phyloP scores from a whole-genome alignment of 2,888 invertebrate species.

The Callimorpha dominula region DNA sequence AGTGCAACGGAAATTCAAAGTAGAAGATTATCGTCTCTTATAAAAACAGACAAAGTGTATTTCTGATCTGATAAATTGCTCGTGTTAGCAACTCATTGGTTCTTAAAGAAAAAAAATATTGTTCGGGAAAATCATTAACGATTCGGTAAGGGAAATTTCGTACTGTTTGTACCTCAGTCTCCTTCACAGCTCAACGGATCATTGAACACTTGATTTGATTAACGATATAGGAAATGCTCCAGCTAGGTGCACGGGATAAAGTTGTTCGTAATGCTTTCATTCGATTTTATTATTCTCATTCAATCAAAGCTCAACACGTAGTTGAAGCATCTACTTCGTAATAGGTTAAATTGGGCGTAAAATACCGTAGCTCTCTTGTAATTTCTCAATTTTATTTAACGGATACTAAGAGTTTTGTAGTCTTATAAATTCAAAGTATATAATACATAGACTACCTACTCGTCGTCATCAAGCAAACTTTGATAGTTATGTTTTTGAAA shows the following conservation, averaged over 20 bases:
- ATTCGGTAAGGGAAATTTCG: slow-evolving; percentile 67
- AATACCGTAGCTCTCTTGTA: not conserved
- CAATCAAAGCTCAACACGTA: slow-evolving; percentile 18
- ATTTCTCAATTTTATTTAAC: slow-evolving; percentile 3
- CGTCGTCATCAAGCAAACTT: too few species aligned
- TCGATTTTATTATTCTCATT: slow-evolving; percentile 20
- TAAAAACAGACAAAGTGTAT: slow-evolving; percentile 70
- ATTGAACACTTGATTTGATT: slow-evolving; percentile 79
- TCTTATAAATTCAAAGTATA: not conserved
- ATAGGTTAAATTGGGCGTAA: slow-evolving; percentile 13
- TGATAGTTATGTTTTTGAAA: not conserved
- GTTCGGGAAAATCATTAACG: slow-evolving; percentile 71
- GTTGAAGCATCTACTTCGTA: slow-evolving; percentile 13
- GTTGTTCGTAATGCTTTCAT: slow-evolving; percentile 25
- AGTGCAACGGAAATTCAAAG: slow-evolving; percentile 50
- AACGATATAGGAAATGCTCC: slow-evolving; percentile 61
- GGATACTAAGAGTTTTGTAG: not conserved
- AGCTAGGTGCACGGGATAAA: slow-evolving; percentile 45
- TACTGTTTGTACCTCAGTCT: slow-evolving; percentile 60
- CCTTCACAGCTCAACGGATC: slow-evolving; percentile 63
- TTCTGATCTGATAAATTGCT: slow-evolving; percentile 77
- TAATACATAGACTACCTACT: not conserved
- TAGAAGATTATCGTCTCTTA: slow-evolving; percentile 65
- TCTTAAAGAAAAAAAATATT: slow-evolving; percentile 76
- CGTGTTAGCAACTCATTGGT: slow-evolving; percentile 76